Base-by-base conservation (phyloP, 1,140 invertebrate genomes). In the Harlomillsia oculata region DNA sequence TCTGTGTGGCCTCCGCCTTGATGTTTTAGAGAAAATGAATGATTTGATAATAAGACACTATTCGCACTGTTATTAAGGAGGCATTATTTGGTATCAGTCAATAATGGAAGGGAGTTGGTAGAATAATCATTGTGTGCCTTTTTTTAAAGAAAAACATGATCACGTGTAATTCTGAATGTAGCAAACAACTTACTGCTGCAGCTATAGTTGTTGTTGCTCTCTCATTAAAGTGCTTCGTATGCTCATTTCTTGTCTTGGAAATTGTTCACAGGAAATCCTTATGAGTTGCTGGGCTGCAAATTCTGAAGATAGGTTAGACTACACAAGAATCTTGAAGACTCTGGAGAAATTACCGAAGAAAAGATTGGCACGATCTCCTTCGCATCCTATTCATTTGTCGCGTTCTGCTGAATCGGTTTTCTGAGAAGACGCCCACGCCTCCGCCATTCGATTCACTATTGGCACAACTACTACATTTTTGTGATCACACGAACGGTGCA, bases 211-310 rank as follows among this genome's bases (percentile, higher is more conserved):
- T 54, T 14, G 45, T n/a, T 37, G 26, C 44, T 56, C 6, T 5
- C 8, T 41, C 14, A 26, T 34, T n/a, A 21, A 29, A 48, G 28
- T 26, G 8, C 30, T 32, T 41, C 20, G 34, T 20, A 21, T 30
- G 48, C 16, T 32, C 44, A 56, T 18, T 53, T 62, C 44, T 46
- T 58, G 53, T 67, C 67, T 57, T 66, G 6, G 25, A 9, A 46
- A 56, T 54, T 64, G 59, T 63, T 76, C 77, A 56, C 70, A 95
- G 89, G 93, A 97, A 69, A 89, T 99, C 68, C 73, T 99, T 60
- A 93, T 97, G 87, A 76, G 84, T 60, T 99, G 96, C 72, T 99
- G 96, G 95, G 81, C 88, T 37, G 95, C 84, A 70, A 80, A 82
- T 48, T 74, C 83, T 11, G 76, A 79, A 43, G 87, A 91, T 68